These are phyloP conservation scores for Tyto alba DNA, from an alignment of 2,113 vertebrate genomes.

Conservation along the genomic window DNA sequence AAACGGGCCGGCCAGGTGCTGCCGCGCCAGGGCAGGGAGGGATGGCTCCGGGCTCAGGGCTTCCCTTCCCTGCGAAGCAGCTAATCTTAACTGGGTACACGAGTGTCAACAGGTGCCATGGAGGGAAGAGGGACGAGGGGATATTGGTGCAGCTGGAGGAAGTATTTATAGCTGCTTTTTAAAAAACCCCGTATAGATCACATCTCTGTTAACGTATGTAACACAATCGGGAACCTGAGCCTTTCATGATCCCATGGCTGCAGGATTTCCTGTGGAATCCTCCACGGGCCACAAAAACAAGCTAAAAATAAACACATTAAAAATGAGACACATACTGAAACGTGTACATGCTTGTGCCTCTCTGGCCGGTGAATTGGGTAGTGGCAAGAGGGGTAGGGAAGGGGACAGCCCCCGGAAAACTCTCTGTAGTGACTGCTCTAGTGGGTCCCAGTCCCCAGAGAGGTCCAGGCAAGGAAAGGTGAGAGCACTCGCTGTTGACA, in stretches of 20 bases:
- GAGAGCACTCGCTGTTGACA: not conserved
- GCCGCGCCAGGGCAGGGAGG: not conserved
- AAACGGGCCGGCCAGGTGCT: not conserved
- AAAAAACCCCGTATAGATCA: not conserved
- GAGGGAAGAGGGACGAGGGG: slow-evolving; percentile 33
- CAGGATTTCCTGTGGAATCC: slow-evolving; percentile 66
- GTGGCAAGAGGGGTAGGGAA: not conserved
- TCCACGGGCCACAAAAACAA: slow-evolving; percentile 35
- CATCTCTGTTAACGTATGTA: slow-evolving; percentile 57
- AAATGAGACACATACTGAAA: not conserved
- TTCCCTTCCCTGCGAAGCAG: not conserved
- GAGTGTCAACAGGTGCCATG: slow-evolving; percentile 61
- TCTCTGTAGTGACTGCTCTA: not conserved
- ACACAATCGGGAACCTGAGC: slow-evolving; percentile 53
- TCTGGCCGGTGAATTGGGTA: not conserved
- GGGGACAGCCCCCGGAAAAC: not conserved
- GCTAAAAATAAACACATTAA: slow-evolving; percentile 49
- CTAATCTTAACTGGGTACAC: slow-evolving; percentile 50
- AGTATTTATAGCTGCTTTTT: slow-evolving; percentile 68
- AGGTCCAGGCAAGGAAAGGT: not conserved
- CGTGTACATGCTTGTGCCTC: rapidly evolving
- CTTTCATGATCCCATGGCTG: slow-evolving; percentile 14
- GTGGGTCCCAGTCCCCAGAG: not conserved
- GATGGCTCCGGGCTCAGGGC: not conserved
- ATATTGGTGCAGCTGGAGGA: slow-evolving; percentile 65